Percentiles rank a stretch among this genome's conserved stretches.
Conservation (phyloP, 2,888 invertebrate species). For the Lydus trimaculatus region DNA sequence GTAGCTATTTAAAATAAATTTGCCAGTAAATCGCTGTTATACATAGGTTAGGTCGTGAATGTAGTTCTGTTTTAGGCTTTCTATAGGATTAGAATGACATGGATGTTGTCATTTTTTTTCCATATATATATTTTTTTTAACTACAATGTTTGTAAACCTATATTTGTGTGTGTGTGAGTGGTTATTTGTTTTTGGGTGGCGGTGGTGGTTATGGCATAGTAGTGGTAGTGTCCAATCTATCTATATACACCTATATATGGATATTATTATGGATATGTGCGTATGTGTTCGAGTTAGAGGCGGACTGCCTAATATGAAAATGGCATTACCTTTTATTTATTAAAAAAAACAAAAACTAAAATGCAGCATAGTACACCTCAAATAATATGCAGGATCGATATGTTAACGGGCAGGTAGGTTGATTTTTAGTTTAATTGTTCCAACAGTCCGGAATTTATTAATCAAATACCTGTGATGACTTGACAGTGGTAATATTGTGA, state of each 20-base stretch:
- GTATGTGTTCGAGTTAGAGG: neutral
- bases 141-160: neutral
- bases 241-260: too few species aligned
- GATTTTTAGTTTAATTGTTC: conserved; percentile 9
- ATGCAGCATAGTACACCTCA: conserved; percentile 1
- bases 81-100: conserved; percentile 28
- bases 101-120: neutral
- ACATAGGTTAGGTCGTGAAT: conserved; percentile 38
- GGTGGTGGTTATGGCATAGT: neutral
- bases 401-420: neutral
- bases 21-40: conserved; percentile 40
- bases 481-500: too few species aligned
- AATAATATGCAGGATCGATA: conserved; percentile 12
- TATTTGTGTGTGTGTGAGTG: neutral
- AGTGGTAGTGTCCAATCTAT: neutral
- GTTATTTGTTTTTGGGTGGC: neutral
- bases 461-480: neutral
- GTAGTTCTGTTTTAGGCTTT: conserved; percentile 31
- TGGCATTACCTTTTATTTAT: conserved; percentile 13
- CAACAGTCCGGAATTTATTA: conserved; percentile 3
- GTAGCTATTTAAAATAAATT: conserved; percentile 43
- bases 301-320: neutral
- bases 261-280: neutral
- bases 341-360: conserved; percentile 12
- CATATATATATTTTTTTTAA: neutral